A percentile compares a stretch with the other conserved stretches of the same genome.
These are phyloP conservation scores for Stratiolaelaps scimitus DNA, from an alignment of 1,140 invertebrate genomes.

Conservation along the genomic window DNA sequence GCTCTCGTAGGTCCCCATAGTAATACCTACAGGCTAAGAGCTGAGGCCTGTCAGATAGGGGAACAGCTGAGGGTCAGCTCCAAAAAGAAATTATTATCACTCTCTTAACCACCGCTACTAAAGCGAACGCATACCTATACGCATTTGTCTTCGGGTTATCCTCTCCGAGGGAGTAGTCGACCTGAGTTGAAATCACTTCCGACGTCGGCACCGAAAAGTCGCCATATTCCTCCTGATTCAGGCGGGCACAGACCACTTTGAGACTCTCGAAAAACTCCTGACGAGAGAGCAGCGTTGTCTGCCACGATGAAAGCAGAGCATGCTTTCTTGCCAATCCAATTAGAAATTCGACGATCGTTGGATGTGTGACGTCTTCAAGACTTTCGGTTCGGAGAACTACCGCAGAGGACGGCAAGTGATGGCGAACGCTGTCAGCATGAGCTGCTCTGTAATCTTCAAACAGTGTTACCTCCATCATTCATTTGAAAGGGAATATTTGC, in stretches of 20 bases:
- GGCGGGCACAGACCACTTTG: background rate
- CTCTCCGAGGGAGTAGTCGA: background rate
- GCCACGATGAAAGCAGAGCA: background rate
- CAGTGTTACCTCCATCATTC: constrained; percentile 1
- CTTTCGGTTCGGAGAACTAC: background rate
- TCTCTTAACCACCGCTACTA: too few relatives aligned
- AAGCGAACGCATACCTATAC: background rate
- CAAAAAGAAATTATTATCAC: too few relatives aligned
- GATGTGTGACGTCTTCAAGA: background rate
- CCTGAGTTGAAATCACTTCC: background rate
- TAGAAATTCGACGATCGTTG: background rate
- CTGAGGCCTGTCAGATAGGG: too few relatives aligned
- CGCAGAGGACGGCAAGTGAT: background rate
- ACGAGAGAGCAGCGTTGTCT: background rate
- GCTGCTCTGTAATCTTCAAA: background rate
- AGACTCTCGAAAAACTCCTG: constrained; percentile 19
- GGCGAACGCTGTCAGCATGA: constrained; percentile 10
- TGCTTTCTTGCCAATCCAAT: constrained; percentile 7
- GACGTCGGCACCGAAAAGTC: constrained; percentile 9
- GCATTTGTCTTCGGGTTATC: background rate
- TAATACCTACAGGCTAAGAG: too few relatives aligned
- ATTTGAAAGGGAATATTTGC: too few relatives aligned
- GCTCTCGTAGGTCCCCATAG: too few relatives aligned
- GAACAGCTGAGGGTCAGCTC: too few relatives aligned
- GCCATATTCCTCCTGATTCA: constrained; percentile 1